Percentiles rank a stretch among this genome's conserved stretches.
Evolutionary conservation across 92 coral and sea anemone species (phyloP).

Genomic region (Paramuricea clavata): DNA sequence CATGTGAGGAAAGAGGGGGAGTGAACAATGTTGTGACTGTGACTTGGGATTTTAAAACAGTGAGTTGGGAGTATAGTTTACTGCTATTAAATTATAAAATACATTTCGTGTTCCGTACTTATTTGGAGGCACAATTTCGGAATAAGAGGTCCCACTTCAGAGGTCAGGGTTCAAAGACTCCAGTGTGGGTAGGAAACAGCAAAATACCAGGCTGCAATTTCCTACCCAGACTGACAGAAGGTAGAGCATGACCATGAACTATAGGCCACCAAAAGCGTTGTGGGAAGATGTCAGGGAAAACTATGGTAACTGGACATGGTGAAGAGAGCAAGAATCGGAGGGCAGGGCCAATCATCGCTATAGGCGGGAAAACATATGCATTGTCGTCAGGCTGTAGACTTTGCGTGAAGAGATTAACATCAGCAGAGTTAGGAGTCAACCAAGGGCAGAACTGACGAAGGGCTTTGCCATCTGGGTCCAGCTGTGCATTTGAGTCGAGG

Average conservation of each 20-base stretch:
- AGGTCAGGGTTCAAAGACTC: constrained; percentile 12
- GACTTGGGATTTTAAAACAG: too few species aligned
- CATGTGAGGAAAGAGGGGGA: too few species aligned
- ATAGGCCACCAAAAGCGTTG: constrained; percentile 70
- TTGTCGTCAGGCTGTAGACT: constrained; percentile 4
- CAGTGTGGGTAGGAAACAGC: constrained; percentile 55
- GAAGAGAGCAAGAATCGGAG: constrained; percentile 46
- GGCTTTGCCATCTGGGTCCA: constrained; percentile 15
- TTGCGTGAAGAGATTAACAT: constrained; percentile 49
- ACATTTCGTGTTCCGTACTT: too few species aligned
- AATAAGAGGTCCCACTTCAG: constrained; percentile 47
- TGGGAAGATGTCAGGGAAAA: constrained; percentile 49
- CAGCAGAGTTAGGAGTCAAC: constrained; percentile 61
- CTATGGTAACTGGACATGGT: constrained; percentile 33
- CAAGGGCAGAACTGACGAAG: constrained; percentile 43
- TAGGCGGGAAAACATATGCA: constrained; percentile 46
- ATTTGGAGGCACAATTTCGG: too few species aligned
- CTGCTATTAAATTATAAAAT: too few species aligned
- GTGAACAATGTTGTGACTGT: too few species aligned
- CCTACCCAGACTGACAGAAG: constrained; percentile 37
- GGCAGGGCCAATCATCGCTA: constrained; percentile 44
- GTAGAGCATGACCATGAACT: constrained; percentile 45
- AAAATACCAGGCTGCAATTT: constrained; percentile 35
- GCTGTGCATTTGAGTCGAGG: constrained; percentile 68
- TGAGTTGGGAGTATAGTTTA: too few species aligned